Evolutionary conservation across 2,888 invertebrate genomes (phyloP), one percentile per base, ranked within the genome.

Genomic region (Linnaemya tessellans): DNA sequence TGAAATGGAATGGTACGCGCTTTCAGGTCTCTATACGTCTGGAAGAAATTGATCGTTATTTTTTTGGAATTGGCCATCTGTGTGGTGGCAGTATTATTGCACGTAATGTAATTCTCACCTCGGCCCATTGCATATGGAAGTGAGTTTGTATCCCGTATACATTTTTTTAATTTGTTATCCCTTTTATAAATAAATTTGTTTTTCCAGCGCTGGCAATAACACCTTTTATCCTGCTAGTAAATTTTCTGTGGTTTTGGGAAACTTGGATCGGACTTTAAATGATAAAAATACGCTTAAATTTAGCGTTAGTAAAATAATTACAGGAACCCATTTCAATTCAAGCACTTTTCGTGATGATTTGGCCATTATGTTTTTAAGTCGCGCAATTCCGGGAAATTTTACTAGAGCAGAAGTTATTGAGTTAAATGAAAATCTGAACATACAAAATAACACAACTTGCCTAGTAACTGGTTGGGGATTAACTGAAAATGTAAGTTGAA

Each of bases 61-160:
- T 88, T 77, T 92, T 89, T 65, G 92, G 92, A 10, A 87, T 89
- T 5, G 92, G 92, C 0, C 92, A 92, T 87, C 86, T 91, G 5
- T 92, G 92, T 65, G 92, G 92, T 1, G 92, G 91, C 9, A 80
- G 90, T 0, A 84, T 92, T 54, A 90, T 92, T 46, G 56, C 84
- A 0, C 74, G 87, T 5, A 88, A 87, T n/a, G 62, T 86, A 5
- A 87, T 89, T 10, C 70, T 89, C 4, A 89, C 89, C 10, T 87
- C 89, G 15, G 88, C 88, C 5, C 89, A 89, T 56, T 89, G 89
- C 60, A 68, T 89, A 56, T 88, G 88, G 84, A 86, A 88, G 89
- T 89, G 74, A 79, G 86, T 86, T 0, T 35, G 0, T 0, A 7
- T 8, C 9, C 25, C 7, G 22, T 43, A n/a, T 11, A 60, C 8